Evolutionary conservation across 1,140 invertebrate species (phyloP).

Genomic region (Cherax destructor): DNA sequence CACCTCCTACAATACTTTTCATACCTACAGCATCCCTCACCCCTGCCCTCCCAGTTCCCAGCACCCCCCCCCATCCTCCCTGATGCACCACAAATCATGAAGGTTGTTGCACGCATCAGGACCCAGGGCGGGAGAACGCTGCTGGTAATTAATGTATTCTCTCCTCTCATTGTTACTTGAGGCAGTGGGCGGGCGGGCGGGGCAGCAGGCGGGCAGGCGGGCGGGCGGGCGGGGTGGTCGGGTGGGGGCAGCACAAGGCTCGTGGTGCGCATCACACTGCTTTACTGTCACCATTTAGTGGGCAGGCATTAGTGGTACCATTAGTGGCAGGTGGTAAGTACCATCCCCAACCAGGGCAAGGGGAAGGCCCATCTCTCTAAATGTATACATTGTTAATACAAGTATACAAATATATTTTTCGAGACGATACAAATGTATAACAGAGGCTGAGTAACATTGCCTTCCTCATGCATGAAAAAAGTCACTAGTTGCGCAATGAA

Average conservation of each 20-base stretch:
- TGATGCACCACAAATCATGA: too few relatives aligned
- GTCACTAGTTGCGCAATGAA: too few relatives aligned
- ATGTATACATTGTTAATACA: too few relatives aligned
- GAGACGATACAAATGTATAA: too few relatives aligned
- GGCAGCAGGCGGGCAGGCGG: not conserved
- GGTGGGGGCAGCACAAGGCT: not conserved
- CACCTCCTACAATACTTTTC: not conserved
- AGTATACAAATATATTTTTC: too few relatives aligned
- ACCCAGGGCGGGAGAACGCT: not conserved
- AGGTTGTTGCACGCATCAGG: too few relatives aligned
- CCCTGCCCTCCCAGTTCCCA: not conserved
- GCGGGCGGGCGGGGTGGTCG: not conserved
- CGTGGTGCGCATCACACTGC: too few relatives aligned
- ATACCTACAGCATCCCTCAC: not conserved
- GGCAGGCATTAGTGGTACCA: not conserved
- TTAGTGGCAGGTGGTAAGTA: too few relatives aligned
- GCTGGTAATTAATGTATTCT: slow-evolving; percentile 32
- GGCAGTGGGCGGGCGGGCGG: not conserved
- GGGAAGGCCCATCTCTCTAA: too few relatives aligned
- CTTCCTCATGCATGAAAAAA: too few relatives aligned
- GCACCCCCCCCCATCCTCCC: not conserved
- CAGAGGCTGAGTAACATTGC: too few relatives aligned
- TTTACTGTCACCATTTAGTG: not conserved
- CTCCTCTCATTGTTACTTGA: not conserved
- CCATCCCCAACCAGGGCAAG: too few relatives aligned